Evolutionary conservation across 2,113 vertebrate genomes (phyloP), one percentile per base, ranked within the genome.

Genomic region (human (Homo sapiens)): DNA sequence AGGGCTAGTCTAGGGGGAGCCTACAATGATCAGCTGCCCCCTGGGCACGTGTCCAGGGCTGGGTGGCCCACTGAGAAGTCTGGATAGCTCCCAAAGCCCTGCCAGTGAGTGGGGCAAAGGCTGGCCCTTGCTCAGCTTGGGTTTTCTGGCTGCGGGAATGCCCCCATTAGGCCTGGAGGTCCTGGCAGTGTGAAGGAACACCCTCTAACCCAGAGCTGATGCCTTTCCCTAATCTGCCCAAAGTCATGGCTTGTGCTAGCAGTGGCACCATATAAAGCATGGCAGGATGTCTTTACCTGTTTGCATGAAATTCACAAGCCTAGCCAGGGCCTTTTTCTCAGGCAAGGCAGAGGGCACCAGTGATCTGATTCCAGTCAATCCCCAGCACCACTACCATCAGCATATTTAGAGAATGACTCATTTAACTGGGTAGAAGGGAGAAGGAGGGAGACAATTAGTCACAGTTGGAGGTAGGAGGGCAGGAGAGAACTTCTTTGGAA

Each of bases 1-100:
- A 40, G 32, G 0, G 0, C 22, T 18, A 40, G 32, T 10, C 45
- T 25, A 8, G 16, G 1, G 9, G 52, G 48, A 1, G 16, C n/a
- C 43, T 12, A 4, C 23, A 16, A 70, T 10, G 5, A 40, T 35
- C 6, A n/a, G 5, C 4, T 12, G 8, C 18, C 6, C 6, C n/a
- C 11, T 27, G 45, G 2, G 14, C 20, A 55, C 8, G 2, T 3
- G 0, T 1, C 1, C 43, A 2, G 64, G 64, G 30, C 40, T 17
- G 1, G 2, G 1, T 11, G 13, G 40, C 10, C 13, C 8, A 1
- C 17, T 20, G 25, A 68, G 32, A 13, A 35, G 48, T 64, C 52
- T 64, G 27, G 20, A 27, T 13, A 87, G 17, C 27, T 40, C 30
- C 8, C 12, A 5, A 6, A 87, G 4, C 8, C 32, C 8, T 23